Evolutionary conservation across 2,113 vertebrate species (phyloP).

Genomic region (Poeciliopsis turrubarensis): DNA sequence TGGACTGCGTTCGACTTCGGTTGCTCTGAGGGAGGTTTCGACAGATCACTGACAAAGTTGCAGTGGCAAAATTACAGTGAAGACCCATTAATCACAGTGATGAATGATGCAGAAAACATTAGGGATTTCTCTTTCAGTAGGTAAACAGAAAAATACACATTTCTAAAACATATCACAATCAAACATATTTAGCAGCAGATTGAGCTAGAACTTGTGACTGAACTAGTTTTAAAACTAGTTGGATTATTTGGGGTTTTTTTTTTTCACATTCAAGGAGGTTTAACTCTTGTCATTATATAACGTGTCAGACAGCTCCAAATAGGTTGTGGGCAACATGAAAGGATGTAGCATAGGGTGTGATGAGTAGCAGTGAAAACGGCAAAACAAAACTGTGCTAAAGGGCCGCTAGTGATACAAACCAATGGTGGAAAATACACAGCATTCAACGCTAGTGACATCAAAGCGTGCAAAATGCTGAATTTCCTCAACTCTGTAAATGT

Average conservation of each 20-base stretch:
- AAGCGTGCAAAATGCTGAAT: background rate
- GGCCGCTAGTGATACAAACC: background rate
- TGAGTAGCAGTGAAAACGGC: background rate
- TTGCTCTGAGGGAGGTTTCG: background rate
- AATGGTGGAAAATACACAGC: background rate
- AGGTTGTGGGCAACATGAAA: slow-evolving; percentile 1
- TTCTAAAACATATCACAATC: background rate
- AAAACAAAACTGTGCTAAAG: slow-evolving; percentile 22
- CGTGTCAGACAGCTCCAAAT: background rate
- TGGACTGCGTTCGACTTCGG: background rate
- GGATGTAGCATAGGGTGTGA: background rate
- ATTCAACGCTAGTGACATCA: background rate
- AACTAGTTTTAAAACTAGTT: background rate
- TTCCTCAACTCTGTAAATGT: background rate
- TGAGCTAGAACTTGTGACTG: background rate
- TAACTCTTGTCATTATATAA: background rate
- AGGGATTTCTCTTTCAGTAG: background rate
- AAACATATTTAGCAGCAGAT: background rate
- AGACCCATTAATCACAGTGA: background rate
- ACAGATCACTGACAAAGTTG: background rate
- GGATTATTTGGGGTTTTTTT: no score
- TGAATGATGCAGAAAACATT: slow-evolving; percentile 7
- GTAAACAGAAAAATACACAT: background rate
- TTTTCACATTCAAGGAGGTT: no score
- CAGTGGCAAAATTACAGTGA: background rate